A percentile compares a stretch with the other conserved stretches of the same genome.
Evolutionary conservation across 2,113 vertebrate species (phyloP).

Genomic region (Proteles cristata): DNA sequence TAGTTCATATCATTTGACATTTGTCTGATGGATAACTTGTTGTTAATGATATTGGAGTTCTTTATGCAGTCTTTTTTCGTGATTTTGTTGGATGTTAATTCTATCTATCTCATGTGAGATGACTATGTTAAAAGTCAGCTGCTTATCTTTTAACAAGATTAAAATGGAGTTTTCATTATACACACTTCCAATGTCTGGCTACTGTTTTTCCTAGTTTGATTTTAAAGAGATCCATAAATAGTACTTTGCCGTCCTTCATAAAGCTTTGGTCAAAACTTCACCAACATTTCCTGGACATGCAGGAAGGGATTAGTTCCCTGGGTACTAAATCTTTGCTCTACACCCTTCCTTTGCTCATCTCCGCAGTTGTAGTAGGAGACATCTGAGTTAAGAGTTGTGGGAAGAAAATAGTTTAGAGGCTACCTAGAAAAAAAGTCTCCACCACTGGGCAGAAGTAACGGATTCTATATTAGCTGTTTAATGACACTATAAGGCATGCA

Average conservation of each 20-base stretch:
- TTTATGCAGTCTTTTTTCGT: not conserved
- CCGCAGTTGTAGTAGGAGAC: not conserved
- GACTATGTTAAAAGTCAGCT: not conserved
- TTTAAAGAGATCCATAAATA: not conserved
- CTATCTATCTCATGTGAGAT: not conserved
- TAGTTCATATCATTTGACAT: not conserved
- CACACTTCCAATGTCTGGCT: not conserved
- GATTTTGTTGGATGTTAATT: not conserved
- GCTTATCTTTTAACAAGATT: not conserved
- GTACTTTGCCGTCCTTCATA: not conserved
- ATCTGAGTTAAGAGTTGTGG: not conserved
- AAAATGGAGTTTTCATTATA: not conserved
- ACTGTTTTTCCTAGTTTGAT: not conserved
- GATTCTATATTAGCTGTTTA: slow-evolving; percentile 10
- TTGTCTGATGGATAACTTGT: not conserved
- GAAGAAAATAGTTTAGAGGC: not conserved
- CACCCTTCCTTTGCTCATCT: not conserved
- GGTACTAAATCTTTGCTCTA: not conserved
- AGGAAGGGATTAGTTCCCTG: not conserved
- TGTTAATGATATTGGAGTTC: not conserved
- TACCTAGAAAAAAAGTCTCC: slow-evolving; percentile 10
- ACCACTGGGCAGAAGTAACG: not conserved
- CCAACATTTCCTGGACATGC: not conserved
- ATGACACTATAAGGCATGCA: not conserved
- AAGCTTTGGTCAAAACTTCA: not conserved